Base-by-base conservation (phyloP, 2,113 vertebrate species). In the Petromus typicus region DNA sequence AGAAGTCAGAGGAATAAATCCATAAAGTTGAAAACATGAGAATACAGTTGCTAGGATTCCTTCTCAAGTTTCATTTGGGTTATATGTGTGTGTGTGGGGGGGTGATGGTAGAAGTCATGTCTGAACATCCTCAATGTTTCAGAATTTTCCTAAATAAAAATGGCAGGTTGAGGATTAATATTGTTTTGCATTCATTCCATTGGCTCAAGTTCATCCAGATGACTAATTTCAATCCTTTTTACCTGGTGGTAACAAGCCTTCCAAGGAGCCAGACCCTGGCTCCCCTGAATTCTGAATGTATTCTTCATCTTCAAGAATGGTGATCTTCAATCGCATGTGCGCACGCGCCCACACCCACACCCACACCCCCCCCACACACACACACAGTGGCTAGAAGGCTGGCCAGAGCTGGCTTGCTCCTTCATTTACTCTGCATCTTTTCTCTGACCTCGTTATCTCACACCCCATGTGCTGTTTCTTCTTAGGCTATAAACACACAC, bases 381-480 rank as follows among this genome's bases (percentile, higher is more conserved):
- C 48, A 51, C 48, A 88, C 4, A 85, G 45, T 1, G 1, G 61
- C 82, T 71, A 64, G 82, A 79, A 76, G 73, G 57, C 63, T 51
- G 23, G 78, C 90, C 94, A 51, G 63, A 34, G 40, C 45, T 1
- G 3, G 51, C 54, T 25, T 17, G 32, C 83, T 69, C 6, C 30
- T 64, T 85, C 1, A 18, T 63, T 73, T 5, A 3, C 89, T 91
- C 76, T 61, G 43, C 34, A 32, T 94, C 92, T 86, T 84, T 82
- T 75, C 90, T 94, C 90, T 88, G 91, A 71, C 89, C 59, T 80
- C 79, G 93, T 82, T 83, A 86, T 82, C 78, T 69, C 91, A 63
- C 40, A 22, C 94, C 59, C 57, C 43, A 34, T 17, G 76, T 73
- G 86, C 82, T 75, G 18, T 88, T 97, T 95, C 89, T 97, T 79